Base-by-base conservation (phyloP, 2,113 vertebrate species). In the Girardinichthys multiradiatus region DNA sequence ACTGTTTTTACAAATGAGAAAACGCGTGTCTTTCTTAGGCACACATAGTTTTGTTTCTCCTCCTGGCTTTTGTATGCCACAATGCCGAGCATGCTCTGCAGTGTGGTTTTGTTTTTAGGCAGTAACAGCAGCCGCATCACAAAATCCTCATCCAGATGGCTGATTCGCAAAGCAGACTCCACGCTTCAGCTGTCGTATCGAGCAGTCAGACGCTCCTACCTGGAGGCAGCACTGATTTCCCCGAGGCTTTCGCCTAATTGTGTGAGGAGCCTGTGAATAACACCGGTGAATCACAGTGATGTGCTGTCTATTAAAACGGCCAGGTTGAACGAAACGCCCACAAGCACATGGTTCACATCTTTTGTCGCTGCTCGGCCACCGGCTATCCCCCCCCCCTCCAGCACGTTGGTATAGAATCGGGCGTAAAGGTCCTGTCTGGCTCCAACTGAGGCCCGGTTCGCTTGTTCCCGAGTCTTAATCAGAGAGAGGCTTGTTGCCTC, bases 241-340 rank as follows among this genome's bases (percentile, higher is more conserved):
- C 67, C 31, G 37, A 79, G 86, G 88, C 66, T 68, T 86, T 83
- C 57, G 14, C 77, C 70, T 1, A 21, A 0, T 86, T 79, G 78
- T 86, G 80, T 64, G 81, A 78, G 79, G 39, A 81, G 61, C 72
- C 76, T 74, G 68, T 83, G 85, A 85, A 70, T 73, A 89, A 83
- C 76, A 69, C 33, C 31, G 57, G 73, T 86, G 90, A 92, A 82
- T 92, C 88, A 83, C 77, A 39, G 7, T 65, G 78, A 68, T 79
- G 71, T 75, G 68, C 72, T 68, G 81, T 85, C 78, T 80, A 79
- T 74, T 80, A 79, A 81, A 33, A 73, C 60, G 70, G 67, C 58
- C 80, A 72, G 88, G 85, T 82, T 76, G 74, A 64, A 86, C 77
- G 73, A 88, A 64, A 42, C 64, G 42, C 21, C 33, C 58, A 28